These are phyloP conservation scores for Taenioides sp. DNA, from an alignment of 2,797 vertebrate species.

Conservation along the genomic window DNA sequence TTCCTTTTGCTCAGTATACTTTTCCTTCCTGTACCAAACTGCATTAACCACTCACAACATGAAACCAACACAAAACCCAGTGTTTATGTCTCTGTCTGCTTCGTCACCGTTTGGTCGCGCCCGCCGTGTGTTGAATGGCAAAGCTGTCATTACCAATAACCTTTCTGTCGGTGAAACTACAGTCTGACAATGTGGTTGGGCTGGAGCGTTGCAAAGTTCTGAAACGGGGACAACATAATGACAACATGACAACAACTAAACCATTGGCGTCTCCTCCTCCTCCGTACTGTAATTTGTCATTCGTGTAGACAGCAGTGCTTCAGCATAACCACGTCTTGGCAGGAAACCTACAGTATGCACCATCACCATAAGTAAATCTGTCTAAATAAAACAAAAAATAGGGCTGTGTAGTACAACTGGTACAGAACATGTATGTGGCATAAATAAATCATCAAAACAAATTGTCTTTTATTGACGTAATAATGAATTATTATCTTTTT, in stretches of 20 bases:
- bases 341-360: not conserved
- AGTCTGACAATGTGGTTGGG: constrained; percentile 65
- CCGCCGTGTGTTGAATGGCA: constrained; percentile 41
- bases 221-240: constrained; percentile 35
- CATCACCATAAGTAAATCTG: not conserved
- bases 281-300: constrained; percentile 20
- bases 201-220: constrained; percentile 41
- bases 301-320: not conserved
- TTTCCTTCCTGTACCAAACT: constrained; percentile 47
- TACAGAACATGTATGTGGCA: not conserved
- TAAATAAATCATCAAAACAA: not conserved
- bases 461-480: not conserved
- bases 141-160: constrained; percentile 61
- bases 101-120: constrained; percentile 22
- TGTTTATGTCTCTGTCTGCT: constrained; percentile 36
- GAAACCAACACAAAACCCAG: constrained; percentile 18
- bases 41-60: constrained; percentile 24
- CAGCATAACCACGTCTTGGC: constrained; percentile 2
- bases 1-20: constrained; percentile 45
- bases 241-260: constrained; percentile 12
- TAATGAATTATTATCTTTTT: no score
- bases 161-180: constrained; percentile 29
- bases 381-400: not conserved
- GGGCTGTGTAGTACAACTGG: not conserved
- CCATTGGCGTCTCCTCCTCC: not conserved